Evolutionary conservation across 2,888 invertebrate species (phyloP).

Genomic region (Tetanocera ferruginea): DNA sequence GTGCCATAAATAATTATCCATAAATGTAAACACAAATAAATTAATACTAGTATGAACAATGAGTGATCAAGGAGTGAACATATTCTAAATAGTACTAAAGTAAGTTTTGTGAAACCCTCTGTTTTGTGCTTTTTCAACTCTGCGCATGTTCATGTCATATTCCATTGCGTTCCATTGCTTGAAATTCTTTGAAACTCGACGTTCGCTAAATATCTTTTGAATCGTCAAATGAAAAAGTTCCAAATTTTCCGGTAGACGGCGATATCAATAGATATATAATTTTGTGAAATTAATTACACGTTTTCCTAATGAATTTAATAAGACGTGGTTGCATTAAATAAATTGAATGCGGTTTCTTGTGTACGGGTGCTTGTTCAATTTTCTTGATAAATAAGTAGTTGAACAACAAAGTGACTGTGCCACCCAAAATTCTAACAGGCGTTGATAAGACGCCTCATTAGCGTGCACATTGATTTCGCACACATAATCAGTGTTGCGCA

Average conservation of each 20-base stretch:
- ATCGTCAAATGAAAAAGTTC: conserved; percentile 15
- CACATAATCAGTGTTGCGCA: conserved; percentile 46
- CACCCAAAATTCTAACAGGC: background rate
- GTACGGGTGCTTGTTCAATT: background rate
- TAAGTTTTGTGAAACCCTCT: too few relatives aligned
- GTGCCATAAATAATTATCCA: too few relatives aligned
- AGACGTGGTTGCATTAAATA: background rate
- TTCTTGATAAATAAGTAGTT: background rate
- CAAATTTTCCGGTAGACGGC: conserved; percentile 44
- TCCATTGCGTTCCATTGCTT: too few relatives aligned
- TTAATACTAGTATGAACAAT: too few relatives aligned
- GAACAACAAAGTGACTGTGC: background rate
- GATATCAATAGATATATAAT: background rate
- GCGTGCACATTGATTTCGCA: background rate
- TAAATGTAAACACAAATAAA: too few relatives aligned
- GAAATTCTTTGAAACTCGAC: too few relatives aligned
- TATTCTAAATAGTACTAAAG: too few relatives aligned
- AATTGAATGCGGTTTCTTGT: background rate
- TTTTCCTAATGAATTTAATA: background rate
- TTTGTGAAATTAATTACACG: background rate
- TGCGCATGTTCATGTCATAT: too few relatives aligned
- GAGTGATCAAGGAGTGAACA: too few relatives aligned
- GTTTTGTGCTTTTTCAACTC: too few relatives aligned
- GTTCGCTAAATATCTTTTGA: background rate
- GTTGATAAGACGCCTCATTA: background rate